Conservation (phyloP, 2,797 vertebrate species). For the Catamblyrhynchus diadema region DNA sequence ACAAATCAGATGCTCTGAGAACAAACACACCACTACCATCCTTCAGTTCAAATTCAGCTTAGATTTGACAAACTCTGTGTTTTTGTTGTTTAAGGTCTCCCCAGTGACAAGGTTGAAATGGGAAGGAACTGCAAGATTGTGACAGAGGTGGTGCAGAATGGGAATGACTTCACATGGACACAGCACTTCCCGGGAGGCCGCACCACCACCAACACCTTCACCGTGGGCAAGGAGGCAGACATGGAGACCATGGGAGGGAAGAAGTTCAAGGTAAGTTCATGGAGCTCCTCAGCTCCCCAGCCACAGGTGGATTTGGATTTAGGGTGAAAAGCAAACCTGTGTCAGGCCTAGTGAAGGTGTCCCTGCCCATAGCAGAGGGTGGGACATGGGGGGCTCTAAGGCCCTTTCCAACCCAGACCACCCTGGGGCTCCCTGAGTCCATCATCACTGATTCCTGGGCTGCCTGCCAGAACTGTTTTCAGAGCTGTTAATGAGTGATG, state of each 20-base stretch:
- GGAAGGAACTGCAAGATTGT: constrained; percentile 86
- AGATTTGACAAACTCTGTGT: neutral
- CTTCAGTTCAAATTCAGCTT: neutral
- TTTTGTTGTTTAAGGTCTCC: constrained; percentile 76
- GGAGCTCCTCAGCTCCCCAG: neutral
- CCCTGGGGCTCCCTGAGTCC: neutral
- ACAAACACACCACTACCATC: neutral
- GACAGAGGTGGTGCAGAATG: constrained; percentile 86
- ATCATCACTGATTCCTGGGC: neutral
- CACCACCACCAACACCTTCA: constrained; percentile 82
- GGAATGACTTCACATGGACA: constrained; percentile 83
- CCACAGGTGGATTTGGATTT: neutral
- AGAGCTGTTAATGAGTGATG: neutral
- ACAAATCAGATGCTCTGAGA: neutral
- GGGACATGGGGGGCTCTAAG: neutral
- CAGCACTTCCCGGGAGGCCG: constrained; percentile 81
- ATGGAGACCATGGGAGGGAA: constrained; percentile 81
- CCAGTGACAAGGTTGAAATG: constrained; percentile 80
- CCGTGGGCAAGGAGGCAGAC: constrained; percentile 83
- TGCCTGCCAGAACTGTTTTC: neutral
- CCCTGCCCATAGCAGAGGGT: neutral
- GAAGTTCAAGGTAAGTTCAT: constrained; percentile 82
- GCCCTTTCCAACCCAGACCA: neutral
- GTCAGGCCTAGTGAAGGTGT: neutral
- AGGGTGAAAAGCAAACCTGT: neutral